Evolutionary conservation across 1,140 invertebrate species (phyloP).

Genomic region (Calephelis nemesis): DNA sequence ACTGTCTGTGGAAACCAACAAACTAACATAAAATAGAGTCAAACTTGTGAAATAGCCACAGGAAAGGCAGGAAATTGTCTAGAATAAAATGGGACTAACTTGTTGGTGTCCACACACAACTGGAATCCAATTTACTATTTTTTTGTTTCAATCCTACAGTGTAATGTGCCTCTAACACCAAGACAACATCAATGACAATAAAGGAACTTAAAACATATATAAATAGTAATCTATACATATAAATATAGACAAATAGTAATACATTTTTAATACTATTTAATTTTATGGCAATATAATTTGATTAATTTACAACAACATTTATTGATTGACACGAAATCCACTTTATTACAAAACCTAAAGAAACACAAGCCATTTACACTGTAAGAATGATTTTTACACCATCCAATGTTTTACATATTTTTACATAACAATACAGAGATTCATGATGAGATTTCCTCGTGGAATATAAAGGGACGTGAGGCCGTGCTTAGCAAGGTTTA

Average conservation of each 20-base stretch:
- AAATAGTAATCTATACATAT: conserved; percentile 14
- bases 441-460: conserved; percentile 73
- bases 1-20: conserved; percentile 10
- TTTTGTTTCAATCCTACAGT: conserved; percentile 53
- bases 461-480: conserved; percentile 62
- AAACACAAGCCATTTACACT: conserved; percentile 34
- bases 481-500: conserved; percentile 72
- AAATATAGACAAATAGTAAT: conserved; percentile 10
- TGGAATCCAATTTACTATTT: conserved; percentile 64
- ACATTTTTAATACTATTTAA: conserved; percentile 19
- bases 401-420: conserved; percentile 71
- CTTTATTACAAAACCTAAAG: conserved; percentile 23
- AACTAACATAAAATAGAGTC: conserved; percentile 39
- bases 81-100: conserved; percentile 48
- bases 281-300: conserved; percentile 25
- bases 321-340: conserved; percentile 20
- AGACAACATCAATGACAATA: conserved; percentile 9
- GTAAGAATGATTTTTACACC: conserved; percentile 58
- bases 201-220: conserved; percentile 14
- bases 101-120: conserved; percentile 34
- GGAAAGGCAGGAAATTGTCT: conserved; percentile 42
- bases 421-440: conserved; percentile 63
- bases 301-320: conserved; percentile 20
- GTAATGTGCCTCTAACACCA: conserved; percentile 26
- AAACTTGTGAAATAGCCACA: conserved; percentile 53